Percentiles rank a stretch among this genome's conserved stretches.
Conservation (phyloP, 2,888 invertebrate genomes). For the Caradrina clavipalpis region DNA sequence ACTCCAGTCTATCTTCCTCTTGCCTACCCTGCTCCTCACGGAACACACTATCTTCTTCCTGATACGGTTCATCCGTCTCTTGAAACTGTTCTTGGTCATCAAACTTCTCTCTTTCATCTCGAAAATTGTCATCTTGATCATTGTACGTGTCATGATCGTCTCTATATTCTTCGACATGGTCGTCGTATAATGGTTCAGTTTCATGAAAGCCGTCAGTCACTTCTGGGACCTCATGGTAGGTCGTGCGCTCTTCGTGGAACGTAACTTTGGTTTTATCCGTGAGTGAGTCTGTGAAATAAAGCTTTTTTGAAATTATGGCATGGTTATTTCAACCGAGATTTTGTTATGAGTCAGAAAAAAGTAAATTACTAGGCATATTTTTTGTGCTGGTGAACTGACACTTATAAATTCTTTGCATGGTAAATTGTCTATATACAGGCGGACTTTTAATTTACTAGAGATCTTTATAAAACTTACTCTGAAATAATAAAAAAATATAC, state of each 20-base stretch:
- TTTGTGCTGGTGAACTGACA: neutral
- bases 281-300: conserved; percentile 74
- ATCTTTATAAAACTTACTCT: too few relatives aligned
- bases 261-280: conserved; percentile 85
- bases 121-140: conserved; percentile 74
- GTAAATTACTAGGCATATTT: neutral
- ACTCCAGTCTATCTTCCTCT: conserved; percentile 90
- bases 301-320: conserved; percentile 26
- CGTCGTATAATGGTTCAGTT: conserved; percentile 77
- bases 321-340: neutral
- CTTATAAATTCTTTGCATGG: too few relatives aligned
- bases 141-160: conserved; percentile 74
- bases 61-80: conserved; percentile 83
- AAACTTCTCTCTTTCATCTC: conserved; percentile 81
- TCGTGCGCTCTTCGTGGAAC: conserved; percentile 84
- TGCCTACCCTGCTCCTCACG: conserved; percentile 85
- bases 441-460: too few relatives aligned
- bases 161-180: conserved; percentile 79
- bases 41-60: conserved; percentile 84
- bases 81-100: conserved; percentile 81
- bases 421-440: too few relatives aligned
- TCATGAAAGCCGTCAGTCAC: conserved; percentile 76
- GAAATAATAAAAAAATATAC: too few relatives aligned
- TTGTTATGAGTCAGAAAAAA: neutral
- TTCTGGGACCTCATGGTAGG: conserved; percentile 86